Percentiles rank a stretch among this genome's conserved stretches.
These are phyloP conservation scores for Brachypterus glaber DNA, from an alignment of 2,888 invertebrate species.

Conservation along the genomic window DNA sequence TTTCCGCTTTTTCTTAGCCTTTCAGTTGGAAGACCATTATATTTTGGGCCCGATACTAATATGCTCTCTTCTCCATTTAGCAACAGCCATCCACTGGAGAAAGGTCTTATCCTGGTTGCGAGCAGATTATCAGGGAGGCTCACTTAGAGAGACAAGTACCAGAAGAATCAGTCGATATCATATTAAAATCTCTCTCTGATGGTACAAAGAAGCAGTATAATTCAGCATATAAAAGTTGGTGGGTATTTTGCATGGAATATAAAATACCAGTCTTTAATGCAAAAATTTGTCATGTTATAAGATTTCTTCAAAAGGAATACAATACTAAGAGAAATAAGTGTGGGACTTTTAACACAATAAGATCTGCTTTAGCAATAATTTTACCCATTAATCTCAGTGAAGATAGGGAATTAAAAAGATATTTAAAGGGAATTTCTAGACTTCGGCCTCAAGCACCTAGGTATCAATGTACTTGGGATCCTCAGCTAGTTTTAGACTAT, in stretches of 20 bases:
- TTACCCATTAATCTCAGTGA: too few species aligned
- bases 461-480: not conserved
- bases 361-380: not conserved
- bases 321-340: too few species aligned
- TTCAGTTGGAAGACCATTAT: slow-evolving; percentile 2
- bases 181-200: not conserved
- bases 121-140: slow-evolving; percentile 5
- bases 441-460: too few species aligned
- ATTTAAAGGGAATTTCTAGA: too few species aligned
- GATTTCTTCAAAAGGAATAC: not conserved
- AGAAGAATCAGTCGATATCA: not conserved
- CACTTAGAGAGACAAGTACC: slow-evolving; percentile 2
- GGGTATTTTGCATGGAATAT: not conserved
- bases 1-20: too few species aligned
- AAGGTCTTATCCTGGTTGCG: slow-evolving; percentile 15
- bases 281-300: not conserved
- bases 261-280: not conserved
- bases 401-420: too few species aligned
- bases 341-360: not conserved
- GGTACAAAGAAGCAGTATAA: not conserved
- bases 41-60: slow-evolving; percentile 5
- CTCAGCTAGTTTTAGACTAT: not conserved
- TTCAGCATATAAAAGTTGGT: not conserved
- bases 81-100: too few species aligned
- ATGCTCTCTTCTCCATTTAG: slow-evolving; percentile 8